Base-by-base conservation (phyloP, 2,113 vertebrate genomes). In the Pipa parva region DNA sequence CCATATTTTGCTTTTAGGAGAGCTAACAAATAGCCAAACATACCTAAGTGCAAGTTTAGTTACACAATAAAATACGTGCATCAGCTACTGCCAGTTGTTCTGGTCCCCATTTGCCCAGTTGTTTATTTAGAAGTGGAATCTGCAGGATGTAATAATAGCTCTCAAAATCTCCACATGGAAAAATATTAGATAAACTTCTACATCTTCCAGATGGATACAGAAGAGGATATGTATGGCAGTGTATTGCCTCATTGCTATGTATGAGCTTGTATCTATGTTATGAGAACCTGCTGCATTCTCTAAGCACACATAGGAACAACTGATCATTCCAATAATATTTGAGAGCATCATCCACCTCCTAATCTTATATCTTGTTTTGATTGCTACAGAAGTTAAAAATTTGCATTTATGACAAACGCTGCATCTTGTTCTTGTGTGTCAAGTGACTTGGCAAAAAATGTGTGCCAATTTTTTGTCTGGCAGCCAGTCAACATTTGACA, bases 371-470 rank as follows among this genome's bases (percentile, higher is more conserved):
- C 18, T 22, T 49, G 8, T 48, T 49, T 49, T 49, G 46, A 13
- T 49, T 22, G 9, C 46, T 22, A 20, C 46, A 5, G 46, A 24
- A 12, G 46, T 8, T 22, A 20, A 21, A 20, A 3, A 9, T 48
- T 22, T 48, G 20, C n/a, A 12, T 20, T 49, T 21, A 46, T 6
- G 42, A 46, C 42, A 49, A 49, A 49, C 7, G 22, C 6, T 49
- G 21, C 18, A 31, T 56, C 28, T 9, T 56, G 70, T 75, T 77
- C 70, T 11, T 3, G 17, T 15, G 71, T 73, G 80, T 77, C 76
- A 79, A 74, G 69, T 79, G 76, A 80, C 25, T 59, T 74, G 27
- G n/a, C n/a, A 74, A 71, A 59, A 63, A 75, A 74, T 71, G 73
- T 46, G 61, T 68, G 71, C 74, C 75, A 77, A 71, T 60, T 74